Percentiles rank a stretch among this genome's conserved stretches.
phyloP scores from a whole-genome alignment of 2,797 vertebrate species.

The Poecilia gillii region DNA sequence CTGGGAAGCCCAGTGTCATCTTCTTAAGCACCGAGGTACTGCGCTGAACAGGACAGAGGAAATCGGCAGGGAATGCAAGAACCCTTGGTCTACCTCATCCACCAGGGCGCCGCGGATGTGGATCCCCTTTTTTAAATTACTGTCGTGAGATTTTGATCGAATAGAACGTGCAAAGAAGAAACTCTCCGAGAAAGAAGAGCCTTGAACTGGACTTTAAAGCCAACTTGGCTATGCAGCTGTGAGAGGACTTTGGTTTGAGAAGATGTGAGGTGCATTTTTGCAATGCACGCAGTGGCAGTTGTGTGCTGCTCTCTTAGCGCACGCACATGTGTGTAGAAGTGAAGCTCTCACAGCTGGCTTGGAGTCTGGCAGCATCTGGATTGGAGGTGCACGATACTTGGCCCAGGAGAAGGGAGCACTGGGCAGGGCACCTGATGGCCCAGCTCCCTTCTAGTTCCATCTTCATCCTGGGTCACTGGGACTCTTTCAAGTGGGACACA shows the following conservation, averaged over 20 bases:
- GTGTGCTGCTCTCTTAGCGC: conserved; percentile 80
- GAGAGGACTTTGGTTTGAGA: conserved; percentile 51
- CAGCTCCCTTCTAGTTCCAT: conserved; percentile 77
- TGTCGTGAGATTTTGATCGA: conserved; percentile 23
- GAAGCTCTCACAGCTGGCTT: conserved; percentile 81
- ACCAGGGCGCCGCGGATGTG: conserved; percentile 39
- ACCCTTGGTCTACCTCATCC: conserved; percentile 48
- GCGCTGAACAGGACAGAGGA: conserved; percentile 67
- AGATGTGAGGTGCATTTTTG: conserved; percentile 53
- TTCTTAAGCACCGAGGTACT: conserved; percentile 84
- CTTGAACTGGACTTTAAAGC: conserved; percentile 33
- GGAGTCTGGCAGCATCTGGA: conserved; percentile 83
- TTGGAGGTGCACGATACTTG: conserved; percentile 81
- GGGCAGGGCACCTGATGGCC: conserved; percentile 80
- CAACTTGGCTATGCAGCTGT: conserved; percentile 32
- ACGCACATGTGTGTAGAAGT: conserved; percentile 88
- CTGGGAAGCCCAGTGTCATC: conserved; percentile 92
- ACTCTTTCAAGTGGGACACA: conserved; percentile 65
- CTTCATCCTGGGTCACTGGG: conserved; percentile 82
- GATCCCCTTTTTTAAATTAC: conserved; percentile 38
- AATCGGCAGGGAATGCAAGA: conserved; percentile 69
- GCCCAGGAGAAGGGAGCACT: conserved; percentile 82
- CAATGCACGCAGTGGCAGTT: conserved; percentile 75
- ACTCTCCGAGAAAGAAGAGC: conserved; percentile 21
- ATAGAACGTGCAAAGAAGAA: conserved; percentile 27